Evolutionary conservation across 64 coral and sea anemone genomes (phyloP).

Genomic region (Acropora yongei): DNA sequence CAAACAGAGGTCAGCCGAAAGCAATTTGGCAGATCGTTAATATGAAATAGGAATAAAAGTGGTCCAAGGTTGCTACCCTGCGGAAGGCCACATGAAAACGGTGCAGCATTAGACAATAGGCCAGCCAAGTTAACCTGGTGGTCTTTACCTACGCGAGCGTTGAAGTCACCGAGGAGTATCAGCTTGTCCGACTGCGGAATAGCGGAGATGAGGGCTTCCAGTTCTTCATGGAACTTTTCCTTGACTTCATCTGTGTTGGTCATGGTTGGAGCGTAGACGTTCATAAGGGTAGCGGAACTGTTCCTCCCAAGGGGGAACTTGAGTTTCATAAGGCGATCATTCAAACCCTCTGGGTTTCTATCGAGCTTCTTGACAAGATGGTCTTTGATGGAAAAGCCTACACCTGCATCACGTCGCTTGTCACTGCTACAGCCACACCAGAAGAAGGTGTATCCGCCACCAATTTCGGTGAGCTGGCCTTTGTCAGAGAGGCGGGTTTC

Average conservation of each 20-base stretch:
- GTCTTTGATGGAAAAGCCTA: not conserved
- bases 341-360: not conserved
- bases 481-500: not conserved
- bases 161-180: not conserved
- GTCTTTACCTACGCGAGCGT: not conserved
- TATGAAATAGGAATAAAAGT: no score
- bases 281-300: not conserved
- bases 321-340: not conserved
- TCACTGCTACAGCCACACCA: not conserved
- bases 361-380: not conserved
- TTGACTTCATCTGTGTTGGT: no score
- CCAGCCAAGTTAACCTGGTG: no score
- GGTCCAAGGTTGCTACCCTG: no score
- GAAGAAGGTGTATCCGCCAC: slow-evolving; percentile 16
- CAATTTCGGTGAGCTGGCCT: not conserved
- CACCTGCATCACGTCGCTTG: slow-evolving; percentile 1
- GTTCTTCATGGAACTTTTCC: not conserved
- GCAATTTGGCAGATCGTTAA: no score
- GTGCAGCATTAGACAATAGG: no score
- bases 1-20: no score
- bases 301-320: not conserved
- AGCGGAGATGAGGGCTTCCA: not conserved
- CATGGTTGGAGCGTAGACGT: not conserved
- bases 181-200: no score
- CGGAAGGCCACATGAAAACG: no score